Evolutionary conservation across 2,888 invertebrate genomes (phyloP).

Genomic region (Macaria liturata): DNA sequence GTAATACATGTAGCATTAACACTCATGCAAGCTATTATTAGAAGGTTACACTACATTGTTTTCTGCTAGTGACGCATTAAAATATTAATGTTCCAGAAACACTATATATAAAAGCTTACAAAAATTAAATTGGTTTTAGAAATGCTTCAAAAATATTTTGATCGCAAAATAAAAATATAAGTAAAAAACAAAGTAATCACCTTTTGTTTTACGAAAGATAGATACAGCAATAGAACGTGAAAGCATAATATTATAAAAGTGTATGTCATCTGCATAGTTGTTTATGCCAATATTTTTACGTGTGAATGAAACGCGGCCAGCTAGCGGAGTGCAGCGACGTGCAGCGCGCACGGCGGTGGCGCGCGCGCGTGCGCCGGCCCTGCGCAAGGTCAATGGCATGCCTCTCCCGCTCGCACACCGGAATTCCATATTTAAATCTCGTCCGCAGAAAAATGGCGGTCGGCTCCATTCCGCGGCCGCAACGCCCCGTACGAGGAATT

Average conservation of each 20-base stretch:
- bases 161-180: too few relatives aligned
- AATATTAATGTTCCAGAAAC: too few relatives aligned
- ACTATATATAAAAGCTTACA: too few relatives aligned
- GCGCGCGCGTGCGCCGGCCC: conserved; percentile 66
- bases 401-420: conserved; percentile 82
- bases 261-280: conserved; percentile 8
- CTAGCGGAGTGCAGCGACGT: neutral
- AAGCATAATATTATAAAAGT: neutral
- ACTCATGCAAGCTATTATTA: conserved; percentile 12
- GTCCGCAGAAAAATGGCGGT: conserved; percentile 83
- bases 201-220: too few relatives aligned
- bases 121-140: too few relatives aligned
- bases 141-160: too few relatives aligned
- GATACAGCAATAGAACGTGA: neutral
- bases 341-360: conserved; percentile 48
- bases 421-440: conserved; percentile 84
- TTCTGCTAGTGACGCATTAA: too few relatives aligned
- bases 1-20: conserved; percentile 1
- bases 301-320: conserved; percentile 42
- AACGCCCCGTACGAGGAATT: conserved; percentile 75
- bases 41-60: conserved; percentile 15
- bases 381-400: conserved; percentile 82
- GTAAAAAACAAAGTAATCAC: too few relatives aligned
- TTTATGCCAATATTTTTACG: conserved; percentile 19
- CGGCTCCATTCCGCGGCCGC: conserved; percentile 72